Percentiles rank a stretch among this genome's conserved stretches.
These are phyloP conservation scores for Thalassaphorura encarpata DNA, from an alignment of 1,140 invertebrate species.

Conservation along the genomic window DNA sequence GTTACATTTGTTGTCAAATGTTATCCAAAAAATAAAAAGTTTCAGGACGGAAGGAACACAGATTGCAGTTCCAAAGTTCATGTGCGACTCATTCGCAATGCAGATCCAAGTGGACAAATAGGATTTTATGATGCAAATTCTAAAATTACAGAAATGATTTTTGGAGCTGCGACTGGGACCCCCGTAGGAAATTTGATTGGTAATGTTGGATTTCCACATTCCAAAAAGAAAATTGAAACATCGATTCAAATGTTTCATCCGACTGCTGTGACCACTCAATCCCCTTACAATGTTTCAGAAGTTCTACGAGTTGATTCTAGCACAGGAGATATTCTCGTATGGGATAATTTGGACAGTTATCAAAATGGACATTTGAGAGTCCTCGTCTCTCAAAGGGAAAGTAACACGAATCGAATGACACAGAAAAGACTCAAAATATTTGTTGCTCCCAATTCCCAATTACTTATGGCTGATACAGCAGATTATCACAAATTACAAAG, in stretches of 20 bases:
- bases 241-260: conserved; percentile 28
- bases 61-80: conserved; percentile 30
- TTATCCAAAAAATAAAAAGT: conserved; percentile 25
- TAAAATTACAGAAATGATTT: conserved; percentile 26
- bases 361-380: conserved; percentile 28
- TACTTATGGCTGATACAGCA: conserved; percentile 22
- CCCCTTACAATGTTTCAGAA: conserved; percentile 25
- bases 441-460: conserved; percentile 24
- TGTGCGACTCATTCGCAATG: conserved; percentile 17
- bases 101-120: background rate
- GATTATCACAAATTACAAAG: conserved; percentile 21
- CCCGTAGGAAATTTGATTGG: conserved; percentile 29
- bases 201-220: conserved; percentile 23
- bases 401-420: background rate
- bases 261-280: background rate
- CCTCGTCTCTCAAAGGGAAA: conserved; percentile 11
- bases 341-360: conserved; percentile 31
- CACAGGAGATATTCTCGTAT: conserved; percentile 30
- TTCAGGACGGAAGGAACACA: conserved; percentile 7
- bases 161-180: conserved; percentile 23
- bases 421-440: conserved; percentile 31
- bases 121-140: no score
- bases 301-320: conserved; percentile 18
- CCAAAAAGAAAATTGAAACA: conserved; percentile 18
- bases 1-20: conserved; percentile 27